Percentiles rank a stretch among this genome's conserved stretches.
Conservation (phyloP, 2,797 vertebrate genomes). For the Lepidocolaptes lacrymiger region DNA sequence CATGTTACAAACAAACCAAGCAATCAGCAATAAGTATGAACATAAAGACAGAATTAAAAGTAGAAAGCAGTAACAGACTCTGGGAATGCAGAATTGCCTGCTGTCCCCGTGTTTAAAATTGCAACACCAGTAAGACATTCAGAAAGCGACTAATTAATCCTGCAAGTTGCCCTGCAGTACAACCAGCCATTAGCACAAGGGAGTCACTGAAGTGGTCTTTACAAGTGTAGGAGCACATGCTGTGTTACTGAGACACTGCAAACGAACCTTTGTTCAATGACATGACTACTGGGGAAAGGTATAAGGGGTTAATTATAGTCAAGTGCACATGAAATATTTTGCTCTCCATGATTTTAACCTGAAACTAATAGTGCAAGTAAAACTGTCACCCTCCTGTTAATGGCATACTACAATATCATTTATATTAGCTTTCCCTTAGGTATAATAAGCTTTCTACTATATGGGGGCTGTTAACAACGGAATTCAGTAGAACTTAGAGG, state of each 20-base stretch:
- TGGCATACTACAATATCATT: conserved; percentile 3
- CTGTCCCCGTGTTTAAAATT: not conserved
- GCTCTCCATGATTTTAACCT: conserved; percentile 21
- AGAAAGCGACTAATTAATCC: conserved; percentile 8
- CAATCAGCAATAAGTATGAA: not conserved
- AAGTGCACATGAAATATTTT: conserved; percentile 30
- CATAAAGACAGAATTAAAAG: not conserved
- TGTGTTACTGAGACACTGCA: not conserved
- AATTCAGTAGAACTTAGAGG: conserved; percentile 9
- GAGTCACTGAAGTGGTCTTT: not conserved
- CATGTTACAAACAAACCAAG: not conserved
- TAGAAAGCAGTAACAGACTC: not conserved
- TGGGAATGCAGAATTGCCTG: not conserved
- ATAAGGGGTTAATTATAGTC: conserved; percentile 37
- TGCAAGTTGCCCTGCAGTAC: not conserved
- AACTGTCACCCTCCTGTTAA: conserved; percentile 36
- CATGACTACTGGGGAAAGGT: not conserved
- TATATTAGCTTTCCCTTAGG: conserved; percentile 35
- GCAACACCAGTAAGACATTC: not conserved
- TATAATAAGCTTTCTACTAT: conserved; percentile 21
- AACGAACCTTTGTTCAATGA: not conserved
- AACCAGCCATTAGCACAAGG: not conserved
- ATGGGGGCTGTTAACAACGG: conserved; percentile 15
- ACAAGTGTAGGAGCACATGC: not conserved
- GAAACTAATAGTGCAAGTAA: conserved; percentile 34